phyloP scores from a whole-genome alignment of 2,797 vertebrate genomes.

The Falco cherrug region DNA sequence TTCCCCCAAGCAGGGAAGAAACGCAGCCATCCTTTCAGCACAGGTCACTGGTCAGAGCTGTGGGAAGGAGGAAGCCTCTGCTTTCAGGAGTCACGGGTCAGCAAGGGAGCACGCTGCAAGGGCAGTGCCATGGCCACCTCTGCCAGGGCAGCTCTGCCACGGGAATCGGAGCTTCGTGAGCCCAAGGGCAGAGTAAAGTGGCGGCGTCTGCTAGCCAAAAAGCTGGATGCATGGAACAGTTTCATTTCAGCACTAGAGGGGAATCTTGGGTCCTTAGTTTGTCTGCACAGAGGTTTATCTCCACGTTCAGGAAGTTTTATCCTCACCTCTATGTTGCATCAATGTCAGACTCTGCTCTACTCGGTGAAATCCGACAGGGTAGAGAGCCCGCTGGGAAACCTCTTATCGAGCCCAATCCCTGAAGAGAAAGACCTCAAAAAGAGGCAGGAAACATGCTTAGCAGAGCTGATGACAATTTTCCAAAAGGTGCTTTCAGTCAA shows the following conservation, averaged over 20 bases:
- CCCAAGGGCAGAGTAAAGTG: not conserved
- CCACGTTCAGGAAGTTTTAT: not conserved
- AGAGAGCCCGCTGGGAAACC: not conserved
- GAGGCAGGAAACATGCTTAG: not conserved
- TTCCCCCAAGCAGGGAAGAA: not conserved
- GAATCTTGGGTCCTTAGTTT: not conserved
- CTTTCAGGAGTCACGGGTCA: not conserved
- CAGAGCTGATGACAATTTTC: not conserved
- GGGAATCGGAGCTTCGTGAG: not conserved
- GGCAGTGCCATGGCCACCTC: not conserved
- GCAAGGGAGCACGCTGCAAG: not conserved
- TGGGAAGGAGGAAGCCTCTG: not conserved
- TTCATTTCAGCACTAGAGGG: not conserved
- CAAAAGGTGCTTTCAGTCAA: not conserved
- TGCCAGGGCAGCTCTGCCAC: not conserved
- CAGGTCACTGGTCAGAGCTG: not conserved
- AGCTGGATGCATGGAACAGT: not conserved
- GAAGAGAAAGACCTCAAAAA: not conserved
- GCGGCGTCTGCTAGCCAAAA: not conserved
- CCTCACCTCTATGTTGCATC: not conserved
- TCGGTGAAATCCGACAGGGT: not conserved
- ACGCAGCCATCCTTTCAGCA: not conserved
- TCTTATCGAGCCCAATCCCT: not conserved
- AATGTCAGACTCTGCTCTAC: not conserved
- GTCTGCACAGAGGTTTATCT: not conserved